Base-by-base conservation (phyloP, 2,888 invertebrate genomes). In the Drosophila paranaensis region DNA sequence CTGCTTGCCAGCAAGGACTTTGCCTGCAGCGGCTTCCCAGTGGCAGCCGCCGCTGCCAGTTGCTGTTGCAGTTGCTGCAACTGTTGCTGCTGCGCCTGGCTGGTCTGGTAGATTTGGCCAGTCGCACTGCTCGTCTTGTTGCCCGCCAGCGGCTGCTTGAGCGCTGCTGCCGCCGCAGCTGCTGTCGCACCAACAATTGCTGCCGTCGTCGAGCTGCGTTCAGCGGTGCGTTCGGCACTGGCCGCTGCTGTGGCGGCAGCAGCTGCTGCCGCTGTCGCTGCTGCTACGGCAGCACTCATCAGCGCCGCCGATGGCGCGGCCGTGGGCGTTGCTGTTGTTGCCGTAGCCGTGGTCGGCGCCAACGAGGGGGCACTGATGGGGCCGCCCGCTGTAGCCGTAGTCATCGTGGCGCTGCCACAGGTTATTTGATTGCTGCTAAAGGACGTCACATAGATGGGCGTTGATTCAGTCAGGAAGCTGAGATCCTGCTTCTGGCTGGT, bases 11-110 rank as follows among this genome's bases (percentile, higher is more conserved):
- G 94, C 92, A 99, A 98, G 83, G 98, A 94, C 92, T 98, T 98
- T 11, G 99, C 99, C 88, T 98, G 98, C 92, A 98, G 98, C 74
- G 97, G 95, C 92, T 99, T 99, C 83, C 98, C 97, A 91, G 98
- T 98, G 0, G 99, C 98, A 91, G 99, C 98, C 93, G 98, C 99
- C 33, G 90, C 75, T 30, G 91, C 98, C 96, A 93, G 97, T 96
- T 92, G 97, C 94, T 92, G 95, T 94, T 93, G 94, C 93, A 74
- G 87, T 84, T 90, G 88, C 68, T 90, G 82, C 76, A 87, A 53
- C 82, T 88, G 83, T 58, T 80, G 79, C 69, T 82, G 82, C 66
- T 84, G 82, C 14, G 77, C 78, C 53, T 79, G 81, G 51, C 86
- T 87, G 20, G 88, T 80, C 66, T 85, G 85, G 61, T 86, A 86